phyloP scores from a whole-genome alignment of 2,113 vertebrate genomes.

The Ammodytes dubius region DNA sequence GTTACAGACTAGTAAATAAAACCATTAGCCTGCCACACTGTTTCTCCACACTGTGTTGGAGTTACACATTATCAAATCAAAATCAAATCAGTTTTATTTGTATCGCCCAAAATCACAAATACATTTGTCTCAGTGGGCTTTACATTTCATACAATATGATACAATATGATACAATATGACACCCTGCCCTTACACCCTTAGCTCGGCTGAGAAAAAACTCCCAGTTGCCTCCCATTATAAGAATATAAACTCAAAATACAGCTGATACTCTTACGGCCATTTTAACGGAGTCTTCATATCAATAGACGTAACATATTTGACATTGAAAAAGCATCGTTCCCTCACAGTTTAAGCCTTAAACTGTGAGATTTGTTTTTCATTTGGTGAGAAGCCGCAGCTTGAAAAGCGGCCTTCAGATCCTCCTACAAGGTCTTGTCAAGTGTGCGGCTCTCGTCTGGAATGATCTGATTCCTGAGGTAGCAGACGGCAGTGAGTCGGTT shows the following conservation, averaged over 20 bases:
- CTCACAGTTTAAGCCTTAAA: background rate
- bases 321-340: background rate
- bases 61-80: no score
- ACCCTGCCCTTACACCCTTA: no score
- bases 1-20: background rate
- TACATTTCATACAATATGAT: no score
- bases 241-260: no score
- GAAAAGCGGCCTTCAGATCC: background rate
- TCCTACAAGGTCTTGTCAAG: background rate
- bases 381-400: background rate
- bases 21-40: background rate
- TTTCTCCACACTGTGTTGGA: background rate
- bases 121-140: no score
- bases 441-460: no score
- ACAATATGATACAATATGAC: no score
- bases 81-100: background rate
- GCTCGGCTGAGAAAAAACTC: no score
- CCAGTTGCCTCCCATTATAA: no score
- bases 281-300: background rate
- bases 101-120: no score
- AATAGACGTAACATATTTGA: background rate
- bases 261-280: no score
- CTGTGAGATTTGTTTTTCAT: background rate
- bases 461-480: no score
- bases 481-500: background rate